Percentiles rank a stretch among this genome's conserved stretches.
phyloP scores from a whole-genome alignment of 2,888 invertebrate species.

The Exephanes ischioxanthus region DNA sequence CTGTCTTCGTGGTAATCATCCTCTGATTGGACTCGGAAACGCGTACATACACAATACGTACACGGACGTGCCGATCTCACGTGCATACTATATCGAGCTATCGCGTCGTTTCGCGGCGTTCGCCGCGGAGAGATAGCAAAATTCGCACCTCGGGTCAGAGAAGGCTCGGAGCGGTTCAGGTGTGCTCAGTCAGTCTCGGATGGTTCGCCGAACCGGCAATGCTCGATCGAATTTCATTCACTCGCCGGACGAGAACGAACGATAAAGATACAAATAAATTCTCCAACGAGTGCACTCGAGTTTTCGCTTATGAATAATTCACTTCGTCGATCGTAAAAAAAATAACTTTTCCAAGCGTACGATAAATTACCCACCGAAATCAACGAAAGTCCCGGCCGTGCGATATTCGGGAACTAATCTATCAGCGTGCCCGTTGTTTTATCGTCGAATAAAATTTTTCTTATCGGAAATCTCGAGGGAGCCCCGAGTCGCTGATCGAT shows the following conservation, averaged over 20 bases:
- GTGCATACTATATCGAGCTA: constrained; percentile 5
- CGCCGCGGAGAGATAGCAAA: constrained; percentile 61
- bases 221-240: not conserved
- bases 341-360: not conserved
- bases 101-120: constrained; percentile 46
- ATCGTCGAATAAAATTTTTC: constrained; percentile 30
- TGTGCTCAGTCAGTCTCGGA: constrained; percentile 56
- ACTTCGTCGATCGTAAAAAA: constrained; percentile 13
- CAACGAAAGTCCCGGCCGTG: not conserved
- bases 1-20: constrained; percentile 16
- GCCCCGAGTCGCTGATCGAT: constrained; percentile 52
- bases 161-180: not conserved
- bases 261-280: not conserved
- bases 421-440: constrained; percentile 36
- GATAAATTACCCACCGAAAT: not conserved
- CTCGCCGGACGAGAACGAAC: not conserved
- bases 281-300: not conserved
- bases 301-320: constrained; percentile 31
- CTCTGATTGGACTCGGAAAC: constrained; percentile 16
- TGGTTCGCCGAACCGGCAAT: constrained; percentile 25
- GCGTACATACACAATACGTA: not conserved
- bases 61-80: constrained; percentile 27
- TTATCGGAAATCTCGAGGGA: constrained; percentile 27
- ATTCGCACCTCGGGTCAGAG: constrained; percentile 58
- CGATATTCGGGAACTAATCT: constrained; percentile 28